phyloP scores from a whole-genome alignment of 2,797 vertebrate species.

The Cyprinella venusta region DNA sequence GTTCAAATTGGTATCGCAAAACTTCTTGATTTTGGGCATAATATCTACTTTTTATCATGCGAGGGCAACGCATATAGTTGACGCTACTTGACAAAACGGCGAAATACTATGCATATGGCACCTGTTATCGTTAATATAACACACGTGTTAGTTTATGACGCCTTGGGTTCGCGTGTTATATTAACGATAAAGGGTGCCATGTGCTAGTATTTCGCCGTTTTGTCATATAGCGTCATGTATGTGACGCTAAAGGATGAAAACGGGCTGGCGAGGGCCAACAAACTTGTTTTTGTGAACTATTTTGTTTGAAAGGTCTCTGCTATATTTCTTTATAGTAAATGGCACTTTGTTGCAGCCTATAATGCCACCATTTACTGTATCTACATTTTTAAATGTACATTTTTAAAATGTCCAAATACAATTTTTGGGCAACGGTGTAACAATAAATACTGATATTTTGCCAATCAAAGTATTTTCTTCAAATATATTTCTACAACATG shows the following conservation, averaged over 20 bases:
- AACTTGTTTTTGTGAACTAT: not conserved
- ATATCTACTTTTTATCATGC: not conserved
- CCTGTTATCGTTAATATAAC: too few species aligned
- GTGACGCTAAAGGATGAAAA: too few species aligned
- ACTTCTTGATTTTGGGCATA: not conserved
- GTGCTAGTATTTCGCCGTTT: too few species aligned
- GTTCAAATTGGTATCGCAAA: too few species aligned
- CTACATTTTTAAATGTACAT: not conserved
- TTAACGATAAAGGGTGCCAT: too few species aligned
- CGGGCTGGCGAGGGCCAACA: not conserved
- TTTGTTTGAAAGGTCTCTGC: not conserved
- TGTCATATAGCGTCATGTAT: too few species aligned
- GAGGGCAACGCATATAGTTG: too few species aligned
- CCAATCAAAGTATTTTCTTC: not conserved
- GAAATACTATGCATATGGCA: too few species aligned
- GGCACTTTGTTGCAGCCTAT: not conserved
- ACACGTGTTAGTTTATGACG: too few species aligned
- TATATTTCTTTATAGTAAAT: not conserved
- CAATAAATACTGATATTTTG: too few species aligned
- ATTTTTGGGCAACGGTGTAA: not conserved
- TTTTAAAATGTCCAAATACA: not conserved
- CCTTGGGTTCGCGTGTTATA: too few species aligned
- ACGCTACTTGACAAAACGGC: too few species aligned
- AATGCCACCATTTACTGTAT: not conserved
- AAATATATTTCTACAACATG: constrained; percentile 65